Percentiles rank a stretch among this genome's conserved stretches.
Evolutionary conservation across 2,113 vertebrate genomes (phyloP).

Genomic region (Turnix velox): DNA sequence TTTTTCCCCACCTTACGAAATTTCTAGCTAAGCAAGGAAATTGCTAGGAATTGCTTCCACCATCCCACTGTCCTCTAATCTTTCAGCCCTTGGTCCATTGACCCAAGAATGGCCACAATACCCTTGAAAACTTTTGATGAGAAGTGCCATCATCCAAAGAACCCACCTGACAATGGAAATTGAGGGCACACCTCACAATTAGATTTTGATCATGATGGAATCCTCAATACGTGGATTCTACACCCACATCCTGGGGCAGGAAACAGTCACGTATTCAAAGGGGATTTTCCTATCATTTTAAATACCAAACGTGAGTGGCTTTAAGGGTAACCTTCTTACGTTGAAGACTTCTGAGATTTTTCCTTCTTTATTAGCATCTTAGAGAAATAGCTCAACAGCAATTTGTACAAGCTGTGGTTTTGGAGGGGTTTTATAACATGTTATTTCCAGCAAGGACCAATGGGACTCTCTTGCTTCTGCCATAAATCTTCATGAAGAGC

Average conservation of each 20-base stretch:
- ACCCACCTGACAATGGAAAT: neutral
- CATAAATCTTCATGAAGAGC: too few species aligned
- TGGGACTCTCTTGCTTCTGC: neutral
- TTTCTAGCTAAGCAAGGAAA: neutral
- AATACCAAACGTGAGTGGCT: neutral
- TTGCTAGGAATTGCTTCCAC: neutral
- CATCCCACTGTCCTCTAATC: neutral
- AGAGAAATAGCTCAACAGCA: neutral
- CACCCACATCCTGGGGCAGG: neutral
- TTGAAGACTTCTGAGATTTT: neutral
- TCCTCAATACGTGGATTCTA: too few species aligned
- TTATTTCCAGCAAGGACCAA: neutral
- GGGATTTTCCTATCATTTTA: neutral
- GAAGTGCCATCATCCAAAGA: neutral
- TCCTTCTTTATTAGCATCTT: neutral
- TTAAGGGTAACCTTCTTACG: neutral
- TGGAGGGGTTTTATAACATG: neutral
- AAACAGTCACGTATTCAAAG: neutral
- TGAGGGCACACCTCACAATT: neutral
- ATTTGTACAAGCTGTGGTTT: neutral
- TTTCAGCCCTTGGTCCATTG: neutral
- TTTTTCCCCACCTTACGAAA: neutral
- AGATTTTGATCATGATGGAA: neutral
- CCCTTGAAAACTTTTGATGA: neutral
- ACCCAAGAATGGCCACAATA: neutral